Evolutionary conservation across 2,113 vertebrate species (phyloP).

Genomic region (Raja brachyura): DNA sequence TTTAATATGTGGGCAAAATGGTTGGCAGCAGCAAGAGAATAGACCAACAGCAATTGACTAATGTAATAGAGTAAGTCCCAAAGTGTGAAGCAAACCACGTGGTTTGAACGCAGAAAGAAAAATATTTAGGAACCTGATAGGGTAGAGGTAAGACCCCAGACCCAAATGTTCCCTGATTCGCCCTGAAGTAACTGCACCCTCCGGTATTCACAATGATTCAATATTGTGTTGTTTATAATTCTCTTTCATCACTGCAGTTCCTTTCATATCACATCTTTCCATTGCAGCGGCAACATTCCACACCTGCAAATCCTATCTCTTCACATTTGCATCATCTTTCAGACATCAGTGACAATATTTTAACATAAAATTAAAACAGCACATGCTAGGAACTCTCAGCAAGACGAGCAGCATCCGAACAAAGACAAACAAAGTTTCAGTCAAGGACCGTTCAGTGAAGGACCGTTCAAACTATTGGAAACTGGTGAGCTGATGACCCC

Average conservation of each 20-base stretch:
- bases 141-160: too few relatives aligned
- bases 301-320: not conserved
- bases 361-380: too few relatives aligned
- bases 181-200: not conserved
- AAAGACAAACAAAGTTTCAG: too few relatives aligned
- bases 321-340: not conserved
- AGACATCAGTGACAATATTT: too few relatives aligned
- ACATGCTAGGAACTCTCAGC: too few relatives aligned
- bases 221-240: not conserved
- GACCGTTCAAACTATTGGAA: too few relatives aligned
- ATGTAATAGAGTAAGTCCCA: not conserved
- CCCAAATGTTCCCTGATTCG: too few relatives aligned
- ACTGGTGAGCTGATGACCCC: too few relatives aligned
- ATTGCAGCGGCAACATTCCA: not conserved
- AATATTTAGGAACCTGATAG: not conserved
- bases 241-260: too few relatives aligned
- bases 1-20: not conserved
- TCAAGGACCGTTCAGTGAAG: too few relatives aligned
- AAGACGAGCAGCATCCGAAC: too few relatives aligned
- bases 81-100: not conserved
- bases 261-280: not conserved
- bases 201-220: not conserved
- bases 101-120: not conserved
- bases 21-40: not conserved
- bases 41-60: not conserved